Conservation (phyloP, 2,797 vertebrate genomes). For the Phoebastria nigripes region DNA sequence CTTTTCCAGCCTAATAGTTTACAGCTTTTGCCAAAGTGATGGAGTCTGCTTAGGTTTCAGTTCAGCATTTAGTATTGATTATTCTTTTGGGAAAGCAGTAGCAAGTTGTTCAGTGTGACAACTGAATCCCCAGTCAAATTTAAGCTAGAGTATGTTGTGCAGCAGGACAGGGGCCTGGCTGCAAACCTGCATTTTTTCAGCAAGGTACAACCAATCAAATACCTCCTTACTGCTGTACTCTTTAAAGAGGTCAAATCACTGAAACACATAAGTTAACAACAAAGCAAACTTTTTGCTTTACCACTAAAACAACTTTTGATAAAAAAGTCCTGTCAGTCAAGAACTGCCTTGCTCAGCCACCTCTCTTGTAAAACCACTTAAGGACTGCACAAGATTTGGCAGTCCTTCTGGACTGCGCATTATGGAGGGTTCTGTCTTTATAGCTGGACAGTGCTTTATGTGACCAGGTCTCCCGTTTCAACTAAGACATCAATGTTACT, state of each 20-base stretch:
- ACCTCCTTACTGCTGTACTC: not conserved
- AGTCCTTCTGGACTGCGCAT: not conserved
- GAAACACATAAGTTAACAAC: not conserved
- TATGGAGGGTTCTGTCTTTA: not conserved
- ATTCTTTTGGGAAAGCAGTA: not conserved
- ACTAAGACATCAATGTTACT: not conserved
- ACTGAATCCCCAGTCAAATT: not conserved
- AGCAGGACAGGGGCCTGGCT: not conserved
- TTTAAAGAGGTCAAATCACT: not conserved
- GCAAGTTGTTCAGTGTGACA: not conserved
- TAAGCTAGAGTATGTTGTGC: not conserved
- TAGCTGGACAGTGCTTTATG: not conserved
- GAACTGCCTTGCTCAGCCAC: not conserved
- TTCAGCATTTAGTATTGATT: not conserved
- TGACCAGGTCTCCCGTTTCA: not conserved
- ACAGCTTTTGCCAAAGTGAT: not conserved
- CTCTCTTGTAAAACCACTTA: not conserved
- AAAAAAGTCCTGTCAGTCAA: not conserved
- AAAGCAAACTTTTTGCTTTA: not conserved
- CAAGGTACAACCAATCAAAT: not conserved
- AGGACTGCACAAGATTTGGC: not conserved
- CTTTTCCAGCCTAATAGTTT: not conserved
- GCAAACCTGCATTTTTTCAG: not conserved
- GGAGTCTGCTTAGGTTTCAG: not conserved
- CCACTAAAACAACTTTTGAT: not conserved